These are phyloP conservation scores for Hypena proboscidalis DNA, from an alignment of 2,888 invertebrate species.

Conservation along the genomic window DNA sequence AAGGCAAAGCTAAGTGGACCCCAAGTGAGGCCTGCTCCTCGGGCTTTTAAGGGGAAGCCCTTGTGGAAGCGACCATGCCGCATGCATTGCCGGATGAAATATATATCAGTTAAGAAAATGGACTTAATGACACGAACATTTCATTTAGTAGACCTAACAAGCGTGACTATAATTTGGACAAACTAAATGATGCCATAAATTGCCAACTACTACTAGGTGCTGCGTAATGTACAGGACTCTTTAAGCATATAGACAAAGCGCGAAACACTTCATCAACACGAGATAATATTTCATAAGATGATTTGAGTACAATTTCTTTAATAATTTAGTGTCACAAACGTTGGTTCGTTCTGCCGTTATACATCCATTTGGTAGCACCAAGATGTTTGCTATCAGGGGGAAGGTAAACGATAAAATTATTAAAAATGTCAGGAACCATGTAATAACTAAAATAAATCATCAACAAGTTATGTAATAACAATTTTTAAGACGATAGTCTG, in stretches of 20 bases:
- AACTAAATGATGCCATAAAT: constrained; percentile 14
- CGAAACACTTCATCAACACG: constrained; percentile 22
- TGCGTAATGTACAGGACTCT: too few species aligned
- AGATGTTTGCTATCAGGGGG: constrained; percentile 25
- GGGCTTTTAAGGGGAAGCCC: too few species aligned
- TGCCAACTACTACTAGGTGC: too few species aligned
- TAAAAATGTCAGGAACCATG: constrained; percentile 41
- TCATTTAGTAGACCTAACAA: too few species aligned
- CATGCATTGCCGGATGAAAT: too few species aligned
- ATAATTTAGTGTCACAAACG: constrained; percentile 26
- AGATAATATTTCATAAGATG: constrained; percentile 37
- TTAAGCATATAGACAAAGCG: constrained; percentile 37
- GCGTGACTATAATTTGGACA: too few species aligned
- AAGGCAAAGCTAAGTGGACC: too few species aligned
- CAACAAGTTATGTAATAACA: constrained; percentile 49
- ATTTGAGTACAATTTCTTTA: constrained; percentile 37
- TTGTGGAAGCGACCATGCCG: too few species aligned
- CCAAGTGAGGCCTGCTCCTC: too few species aligned
- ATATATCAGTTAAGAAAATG: too few species aligned
- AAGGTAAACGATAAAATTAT: constrained; percentile 35
- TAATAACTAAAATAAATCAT: constrained; percentile 53
- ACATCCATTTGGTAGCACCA: constrained; percentile 48
- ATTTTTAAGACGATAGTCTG: constrained; percentile 48
- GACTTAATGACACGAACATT: too few species aligned
- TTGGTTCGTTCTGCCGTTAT: constrained; percentile 24